Conservation (phyloP, 1,140 invertebrate genomes). For the Limonius californicus region DNA sequence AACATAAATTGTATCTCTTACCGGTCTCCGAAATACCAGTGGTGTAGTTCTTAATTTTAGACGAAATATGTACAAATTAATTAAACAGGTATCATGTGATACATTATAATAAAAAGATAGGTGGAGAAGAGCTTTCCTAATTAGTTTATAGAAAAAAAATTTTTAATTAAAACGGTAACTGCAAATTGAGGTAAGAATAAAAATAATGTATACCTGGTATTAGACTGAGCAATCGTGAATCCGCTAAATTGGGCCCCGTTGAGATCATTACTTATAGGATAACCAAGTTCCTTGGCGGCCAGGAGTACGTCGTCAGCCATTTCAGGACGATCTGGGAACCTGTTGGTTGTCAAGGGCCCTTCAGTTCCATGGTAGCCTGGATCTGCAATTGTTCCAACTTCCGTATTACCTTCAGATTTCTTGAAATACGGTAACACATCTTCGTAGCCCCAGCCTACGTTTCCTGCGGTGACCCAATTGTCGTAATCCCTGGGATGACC, state of each 20-base stretch:
- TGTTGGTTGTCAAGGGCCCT: conserved; percentile 50
- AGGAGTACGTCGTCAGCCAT: conserved; percentile 55
- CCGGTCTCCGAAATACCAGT: too few relatives aligned
- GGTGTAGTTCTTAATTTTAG: too few relatives aligned
- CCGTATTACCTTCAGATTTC: conserved; percentile 53
- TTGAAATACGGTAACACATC: conserved; percentile 57
- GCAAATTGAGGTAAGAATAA: too few relatives aligned
- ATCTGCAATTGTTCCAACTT: conserved; percentile 50
- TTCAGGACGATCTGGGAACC: conserved; percentile 53
- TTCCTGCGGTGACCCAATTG: conserved; percentile 56
- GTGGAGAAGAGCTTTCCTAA: too few relatives aligned
- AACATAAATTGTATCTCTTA: too few relatives aligned
- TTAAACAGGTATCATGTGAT: too few relatives aligned
- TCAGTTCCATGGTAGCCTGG: conserved; percentile 47
- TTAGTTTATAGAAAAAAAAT: too few relatives aligned
- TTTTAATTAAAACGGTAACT: too few relatives aligned
- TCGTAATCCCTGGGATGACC: conserved; percentile 68
- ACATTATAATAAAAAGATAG: too few relatives aligned
- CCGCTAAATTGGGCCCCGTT: conserved; percentile 52
- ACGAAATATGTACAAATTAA: too few relatives aligned
- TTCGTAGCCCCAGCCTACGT: conserved; percentile 42
- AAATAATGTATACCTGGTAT: conserved; percentile 43
- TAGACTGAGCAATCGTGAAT: conserved; percentile 44
- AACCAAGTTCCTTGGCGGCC: conserved; percentile 56
- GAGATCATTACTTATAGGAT: conserved; percentile 55